These are phyloP conservation scores for Cotesia chilonis DNA, from an alignment of 1,140 invertebrate genomes.

Conservation along the genomic window DNA sequence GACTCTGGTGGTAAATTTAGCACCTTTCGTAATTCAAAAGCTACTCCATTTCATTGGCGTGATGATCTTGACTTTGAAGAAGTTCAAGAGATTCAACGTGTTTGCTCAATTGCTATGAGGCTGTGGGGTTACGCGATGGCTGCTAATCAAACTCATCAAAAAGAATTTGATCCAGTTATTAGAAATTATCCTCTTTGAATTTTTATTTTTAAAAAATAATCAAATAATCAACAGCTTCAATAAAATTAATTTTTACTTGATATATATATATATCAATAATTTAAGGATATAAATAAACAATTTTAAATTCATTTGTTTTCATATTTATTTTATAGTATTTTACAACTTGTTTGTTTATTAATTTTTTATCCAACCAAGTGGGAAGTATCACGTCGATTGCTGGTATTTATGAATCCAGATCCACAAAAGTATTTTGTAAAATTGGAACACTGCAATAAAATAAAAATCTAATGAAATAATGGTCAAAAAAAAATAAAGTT, in stretches of 20 bases:
- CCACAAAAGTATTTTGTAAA: constrained; percentile 1
- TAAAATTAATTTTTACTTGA: too few relatives aligned
- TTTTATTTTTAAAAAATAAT: neutral
- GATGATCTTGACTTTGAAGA: constrained; percentile 76
- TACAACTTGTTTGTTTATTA: too few relatives aligned
- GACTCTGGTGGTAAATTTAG: constrained; percentile 83
- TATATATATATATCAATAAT: too few relatives aligned
- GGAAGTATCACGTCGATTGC: too few relatives aligned
- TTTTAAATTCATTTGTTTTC: too few relatives aligned
- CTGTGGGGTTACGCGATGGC: constrained; percentile 78
- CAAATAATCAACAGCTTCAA: too few relatives aligned
- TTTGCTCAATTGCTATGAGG: constrained; percentile 78
- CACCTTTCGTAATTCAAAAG: constrained; percentile 83
- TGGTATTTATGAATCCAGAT: too few relatives aligned
- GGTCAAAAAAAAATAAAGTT: neutral
- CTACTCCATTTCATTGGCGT: constrained; percentile 86
- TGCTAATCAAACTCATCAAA: constrained; percentile 66
- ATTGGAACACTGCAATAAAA: neutral
- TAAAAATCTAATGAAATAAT: neutral
- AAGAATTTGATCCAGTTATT: constrained; percentile 68
- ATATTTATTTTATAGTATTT: too few relatives aligned
- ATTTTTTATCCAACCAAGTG: too few relatives aligned
- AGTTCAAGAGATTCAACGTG: constrained; percentile 72
- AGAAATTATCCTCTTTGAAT: constrained; percentile 55
- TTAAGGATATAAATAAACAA: too few relatives aligned